Conservation (phyloP, 2,888 invertebrate species). For the Limnephilus lunatus region DNA sequence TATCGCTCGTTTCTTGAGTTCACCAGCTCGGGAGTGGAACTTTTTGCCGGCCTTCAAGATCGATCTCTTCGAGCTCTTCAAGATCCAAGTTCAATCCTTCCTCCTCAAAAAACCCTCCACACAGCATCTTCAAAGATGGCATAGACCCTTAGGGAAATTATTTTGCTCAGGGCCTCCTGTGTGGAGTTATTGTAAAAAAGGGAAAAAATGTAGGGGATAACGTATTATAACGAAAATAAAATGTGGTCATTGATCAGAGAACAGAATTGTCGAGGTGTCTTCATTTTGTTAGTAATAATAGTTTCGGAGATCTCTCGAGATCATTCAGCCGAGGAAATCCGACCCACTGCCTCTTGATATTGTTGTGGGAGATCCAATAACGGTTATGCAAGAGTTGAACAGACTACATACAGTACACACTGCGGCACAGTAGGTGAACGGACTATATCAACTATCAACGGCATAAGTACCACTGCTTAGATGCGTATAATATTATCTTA, state of each 20-base stretch:
- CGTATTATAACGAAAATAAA: not conserved
- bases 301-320: not conserved
- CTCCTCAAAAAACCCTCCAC: too few species aligned
- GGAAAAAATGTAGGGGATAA: too few species aligned
- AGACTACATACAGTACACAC: not conserved
- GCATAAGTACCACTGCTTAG: not conserved
- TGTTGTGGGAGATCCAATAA: slow-evolving; percentile 14
- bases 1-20: too few species aligned
- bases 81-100: too few species aligned
- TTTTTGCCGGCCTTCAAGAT: too few species aligned
- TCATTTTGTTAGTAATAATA: not conserved
- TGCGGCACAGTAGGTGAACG: slow-evolving; percentile 25
- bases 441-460: not conserved
- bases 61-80: too few species aligned
- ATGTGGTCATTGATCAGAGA: not conserved
- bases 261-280: not conserved
- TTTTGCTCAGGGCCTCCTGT: too few species aligned
- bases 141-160: too few species aligned
- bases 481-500: too few species aligned
- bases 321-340: not conserved
- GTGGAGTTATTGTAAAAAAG: too few species aligned
- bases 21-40: too few species aligned
- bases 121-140: too few species aligned
- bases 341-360: slow-evolving; percentile 29
- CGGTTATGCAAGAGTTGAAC: slow-evolving; percentile 41